Evolutionary conservation across 1,140 invertebrate species (phyloP), one percentile per base, ranked within the genome.

Genomic region (Artemia franciscana): DNA sequence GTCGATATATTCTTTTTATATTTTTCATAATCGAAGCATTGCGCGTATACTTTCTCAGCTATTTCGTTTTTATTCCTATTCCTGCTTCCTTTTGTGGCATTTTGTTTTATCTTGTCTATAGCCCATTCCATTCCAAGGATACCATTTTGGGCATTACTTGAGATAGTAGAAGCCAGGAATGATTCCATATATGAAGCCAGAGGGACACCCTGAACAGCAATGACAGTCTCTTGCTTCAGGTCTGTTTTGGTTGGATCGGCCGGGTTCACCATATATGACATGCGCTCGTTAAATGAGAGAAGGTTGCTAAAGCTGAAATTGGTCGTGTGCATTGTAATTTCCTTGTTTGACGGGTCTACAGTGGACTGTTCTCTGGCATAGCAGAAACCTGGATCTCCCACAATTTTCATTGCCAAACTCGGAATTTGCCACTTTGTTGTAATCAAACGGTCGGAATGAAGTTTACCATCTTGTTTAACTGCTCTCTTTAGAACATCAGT

Each of bases 361-460:
- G 85, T 82, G 26, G 91, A 95, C 68, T 84, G 81, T 78, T 98
- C 94, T 75, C 87, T 93, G 23, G 89, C 93, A 76, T 94, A 97
- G 74, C 89, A 94, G 58, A 88, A 81, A 74, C 85, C 86, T 63
- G 88, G 84, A 65, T 84, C 81, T 63, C 92, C 92, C 68, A 95
- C 85, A 60, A 97, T 71, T 87, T n/a, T n/a, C n/a, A n/a, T n/a
- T n/a, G n/a, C n/a, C n/a, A n/a, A n/a, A n/a, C n/a, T n/a, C 58
- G 94, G 93, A 70, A 98, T 84, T 70, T 84, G 86, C 88, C 91
- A 98, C 72, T 87, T 83, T 24, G 90, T 94, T 70, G 87, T 88
- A 65, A 98, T 86, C 24, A 98, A 77, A 68, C 94, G 80, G 70
- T 97, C n/a, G n/a, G n/a, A n/a, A n/a, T n/a, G n/a, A n/a, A n/a